Conservation (phyloP, 2,888 invertebrate species). For the Lepidocyrtinus sp. region DNA sequence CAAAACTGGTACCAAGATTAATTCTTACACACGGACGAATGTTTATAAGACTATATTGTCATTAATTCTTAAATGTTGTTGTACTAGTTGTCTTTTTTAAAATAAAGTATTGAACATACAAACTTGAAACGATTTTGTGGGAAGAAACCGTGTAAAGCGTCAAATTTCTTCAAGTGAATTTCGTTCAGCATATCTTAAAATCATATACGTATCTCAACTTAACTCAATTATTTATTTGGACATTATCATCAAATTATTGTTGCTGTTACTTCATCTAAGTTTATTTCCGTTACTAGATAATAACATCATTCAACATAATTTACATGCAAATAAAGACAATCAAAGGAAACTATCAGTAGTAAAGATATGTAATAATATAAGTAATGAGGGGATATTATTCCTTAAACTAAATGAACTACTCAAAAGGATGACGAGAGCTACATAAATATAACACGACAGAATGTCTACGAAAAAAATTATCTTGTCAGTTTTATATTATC, state of each 20-base stretch:
- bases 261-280: neutral
- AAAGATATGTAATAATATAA: neutral
- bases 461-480: neutral
- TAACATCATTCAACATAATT: slow-evolving; percentile 44
- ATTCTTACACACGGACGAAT: slow-evolving; percentile 14
- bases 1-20: neutral
- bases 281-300: slow-evolving; percentile 29
- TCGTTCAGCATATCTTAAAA: no score
- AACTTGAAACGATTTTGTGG: neutral
- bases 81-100: slow-evolving; percentile 14
- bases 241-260: neutral
- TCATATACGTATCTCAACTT: no score
- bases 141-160: no score
- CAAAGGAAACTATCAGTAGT: neutral
- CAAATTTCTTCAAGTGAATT: no score
- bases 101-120: neutral
- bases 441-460: neutral
- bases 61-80: slow-evolving; percentile 12
- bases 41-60: slow-evolving; percentile 13
- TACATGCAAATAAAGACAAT: slow-evolving; percentile 25
- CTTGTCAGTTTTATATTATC: neutral
- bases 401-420: neutral
- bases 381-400: neutral
- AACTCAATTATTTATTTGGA: no score
- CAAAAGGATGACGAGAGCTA: no score